Evolutionary conservation across 1,140 invertebrate species (phyloP).

Genomic region (Pectinophora gossypiella): DNA sequence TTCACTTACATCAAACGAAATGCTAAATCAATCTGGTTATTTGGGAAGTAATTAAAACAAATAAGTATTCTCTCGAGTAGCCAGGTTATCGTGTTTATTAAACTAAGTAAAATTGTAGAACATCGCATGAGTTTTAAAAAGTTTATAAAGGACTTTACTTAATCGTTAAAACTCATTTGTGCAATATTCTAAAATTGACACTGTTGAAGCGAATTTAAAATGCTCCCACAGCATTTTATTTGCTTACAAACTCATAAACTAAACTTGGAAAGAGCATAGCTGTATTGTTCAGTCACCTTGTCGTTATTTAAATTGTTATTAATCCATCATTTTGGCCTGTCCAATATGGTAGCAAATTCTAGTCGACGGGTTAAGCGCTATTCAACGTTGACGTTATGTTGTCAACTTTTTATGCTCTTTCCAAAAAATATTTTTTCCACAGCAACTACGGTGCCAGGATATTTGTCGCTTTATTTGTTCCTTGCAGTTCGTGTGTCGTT

Average conservation of each 20-base stretch:
- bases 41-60: neutral
- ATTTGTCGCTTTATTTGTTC: constrained; percentile 53
- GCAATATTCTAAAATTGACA: neutral
- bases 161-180: too few relatives aligned
- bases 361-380: too few relatives aligned
- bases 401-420: neutral
- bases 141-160: too few relatives aligned
- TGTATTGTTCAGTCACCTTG: neutral
- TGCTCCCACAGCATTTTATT: neutral
- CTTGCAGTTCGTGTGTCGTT: constrained; percentile 37
- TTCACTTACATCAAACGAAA: neutral
- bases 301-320: too few relatives aligned
- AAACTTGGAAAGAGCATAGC: neutral
- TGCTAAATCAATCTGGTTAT: neutral
- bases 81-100: constrained; percentile 5
- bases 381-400: neutral
- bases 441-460: constrained; percentile 28
- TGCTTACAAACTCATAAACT: neutral
- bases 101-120: constrained; percentile 14
- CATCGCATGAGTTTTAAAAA: too few relatives aligned
- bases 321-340: too few relatives aligned
- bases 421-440: constrained; percentile 30
- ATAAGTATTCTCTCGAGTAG: neutral
- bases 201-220: neutral
- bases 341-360: too few relatives aligned